Conservation (phyloP, 2,888 invertebrate species). For the Drosophila picticornis region DNA sequence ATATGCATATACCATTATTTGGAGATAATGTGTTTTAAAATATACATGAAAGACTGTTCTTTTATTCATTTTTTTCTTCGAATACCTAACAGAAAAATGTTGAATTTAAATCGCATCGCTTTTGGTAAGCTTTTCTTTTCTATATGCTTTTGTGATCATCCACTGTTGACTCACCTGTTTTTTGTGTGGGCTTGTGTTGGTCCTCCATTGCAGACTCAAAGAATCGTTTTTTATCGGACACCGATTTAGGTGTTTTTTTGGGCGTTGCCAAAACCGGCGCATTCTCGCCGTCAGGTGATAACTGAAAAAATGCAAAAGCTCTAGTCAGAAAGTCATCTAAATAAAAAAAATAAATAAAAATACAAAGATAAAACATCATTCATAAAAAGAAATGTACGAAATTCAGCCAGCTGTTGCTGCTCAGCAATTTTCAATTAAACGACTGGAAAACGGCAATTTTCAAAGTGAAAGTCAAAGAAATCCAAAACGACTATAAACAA, state of each 20-base stretch:
- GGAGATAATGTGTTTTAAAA: neutral
- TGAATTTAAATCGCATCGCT: neutral
- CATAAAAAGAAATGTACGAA: constrained; percentile 24
- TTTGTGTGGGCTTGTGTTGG: constrained; percentile 93
- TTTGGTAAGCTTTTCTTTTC: neutral
- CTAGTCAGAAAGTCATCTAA: constrained; percentile 52
- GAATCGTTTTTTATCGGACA: constrained; percentile 97
- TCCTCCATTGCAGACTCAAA: constrained; percentile 98
- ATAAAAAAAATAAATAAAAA: constrained; percentile 12
- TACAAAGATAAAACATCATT: constrained; percentile 34
- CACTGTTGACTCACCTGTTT: constrained; percentile 88
- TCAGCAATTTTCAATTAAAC: constrained; percentile 55
- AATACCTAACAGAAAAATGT: neutral
- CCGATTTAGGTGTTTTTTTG: constrained; percentile 92
- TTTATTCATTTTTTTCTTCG: neutral
- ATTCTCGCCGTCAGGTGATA: constrained; percentile 55
- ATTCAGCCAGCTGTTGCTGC: constrained; percentile 19
- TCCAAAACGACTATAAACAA: constrained; percentile 74
- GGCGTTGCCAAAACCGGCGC: constrained; percentile 86
- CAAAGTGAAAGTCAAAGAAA: constrained; percentile 67
- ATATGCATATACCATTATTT: neutral
- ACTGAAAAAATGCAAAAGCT: constrained; percentile 63
- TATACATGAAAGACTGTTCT: neutral
- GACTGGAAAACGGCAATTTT: constrained; percentile 41
- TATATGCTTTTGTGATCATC: neutral